Base-by-base conservation (phyloP, 2,888 invertebrate species). In the Arctia plantaginis region DNA sequence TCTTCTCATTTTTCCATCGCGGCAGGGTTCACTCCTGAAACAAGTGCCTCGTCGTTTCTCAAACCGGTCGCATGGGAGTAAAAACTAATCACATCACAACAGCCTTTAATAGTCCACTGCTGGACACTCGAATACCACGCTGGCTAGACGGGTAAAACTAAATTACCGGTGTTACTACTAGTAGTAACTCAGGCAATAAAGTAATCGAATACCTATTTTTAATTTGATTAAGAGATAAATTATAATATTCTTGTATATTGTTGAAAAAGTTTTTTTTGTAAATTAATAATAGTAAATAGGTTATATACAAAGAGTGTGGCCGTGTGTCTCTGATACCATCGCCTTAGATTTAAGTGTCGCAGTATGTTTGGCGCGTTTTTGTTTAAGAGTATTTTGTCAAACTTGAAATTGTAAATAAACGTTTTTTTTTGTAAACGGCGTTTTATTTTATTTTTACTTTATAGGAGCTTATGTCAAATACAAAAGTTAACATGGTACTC, bases 401-500 rank as follows among this genome's bases (percentile, higher is more conserved):
- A 33, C 23, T 23, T 20, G 20, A 67, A 44, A 15, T 3, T 68
- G 68, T 68, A 68, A 68, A 68, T 68, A 68, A 68, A 68, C 23
- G 33, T 47, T 20, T 68, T 35, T 51, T 68, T 68, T 4, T 35
- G 23, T 51, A 33, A 23, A 62, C 18, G 30, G 13, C 7, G 10
- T 68, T 10, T 68, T 68, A 18, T 51, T 68, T 51, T 3, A 15
- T 30, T 47, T 6, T 35, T 20, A 65, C 20, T 39, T 15, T 39
- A 39, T 8, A 39, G 8, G 39, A 39, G 39, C 4, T 39, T 6
- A 39, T n/a, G n/a, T n/a, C n/a, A n/a, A n/a, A n/a, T n/a, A n/a
- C n/a, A n/a, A n/a, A n/a, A n/a, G n/a, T n/a, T n/a, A n/a, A n/a
- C n/a, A n/a, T n/a, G n/a, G n/a, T n/a, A n/a, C n/a, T n/a, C n/a